A percentile compares a stretch with the other conserved stretches of the same genome.
Conservation (phyloP, 2,113 vertebrate species). For the Pseudorhombus dupliciocellatus region DNA sequence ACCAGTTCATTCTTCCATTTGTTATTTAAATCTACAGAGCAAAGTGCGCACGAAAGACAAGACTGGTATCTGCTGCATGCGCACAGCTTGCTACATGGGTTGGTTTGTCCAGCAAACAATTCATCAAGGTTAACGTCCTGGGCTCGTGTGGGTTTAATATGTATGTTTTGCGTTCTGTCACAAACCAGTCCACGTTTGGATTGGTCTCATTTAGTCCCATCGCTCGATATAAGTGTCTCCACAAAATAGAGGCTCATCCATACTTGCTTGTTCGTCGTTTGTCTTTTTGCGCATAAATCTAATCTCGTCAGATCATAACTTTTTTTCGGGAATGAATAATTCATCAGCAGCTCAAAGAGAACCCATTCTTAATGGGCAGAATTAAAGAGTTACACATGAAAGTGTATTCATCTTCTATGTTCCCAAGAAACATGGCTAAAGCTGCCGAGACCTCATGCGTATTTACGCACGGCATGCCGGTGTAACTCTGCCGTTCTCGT, state of each 20-base stretch:
- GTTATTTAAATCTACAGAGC: neutral
- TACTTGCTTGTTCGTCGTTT: neutral
- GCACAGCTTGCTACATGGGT: conserved; percentile 36
- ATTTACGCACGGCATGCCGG: conserved; percentile 8
- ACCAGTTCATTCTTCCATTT: neutral
- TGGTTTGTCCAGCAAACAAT: conserved; percentile 34
- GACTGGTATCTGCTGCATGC: conserved; percentile 13
- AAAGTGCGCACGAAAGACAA: conserved; percentile 11
- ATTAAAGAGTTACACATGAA: too few relatives aligned
- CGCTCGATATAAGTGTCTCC: neutral
- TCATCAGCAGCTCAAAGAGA: neutral
- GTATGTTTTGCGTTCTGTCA: neutral
- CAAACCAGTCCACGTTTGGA: neutral
- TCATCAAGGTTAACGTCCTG: conserved; percentile 36
- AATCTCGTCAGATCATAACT: conserved; percentile 5
- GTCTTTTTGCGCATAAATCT: neutral
- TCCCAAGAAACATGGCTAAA: neutral
- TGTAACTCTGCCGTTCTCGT: neutral
- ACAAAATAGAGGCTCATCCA: neutral
- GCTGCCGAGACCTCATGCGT: neutral
- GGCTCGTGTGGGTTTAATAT: neutral
- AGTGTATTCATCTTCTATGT: too few relatives aligned
- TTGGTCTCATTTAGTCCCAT: neutral
- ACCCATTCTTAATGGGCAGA: neutral
- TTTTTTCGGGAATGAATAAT: conserved; percentile 6